Base-by-base conservation (phyloP, 2,797 vertebrate genomes). In the Microcaecilia unicolor region DNA sequence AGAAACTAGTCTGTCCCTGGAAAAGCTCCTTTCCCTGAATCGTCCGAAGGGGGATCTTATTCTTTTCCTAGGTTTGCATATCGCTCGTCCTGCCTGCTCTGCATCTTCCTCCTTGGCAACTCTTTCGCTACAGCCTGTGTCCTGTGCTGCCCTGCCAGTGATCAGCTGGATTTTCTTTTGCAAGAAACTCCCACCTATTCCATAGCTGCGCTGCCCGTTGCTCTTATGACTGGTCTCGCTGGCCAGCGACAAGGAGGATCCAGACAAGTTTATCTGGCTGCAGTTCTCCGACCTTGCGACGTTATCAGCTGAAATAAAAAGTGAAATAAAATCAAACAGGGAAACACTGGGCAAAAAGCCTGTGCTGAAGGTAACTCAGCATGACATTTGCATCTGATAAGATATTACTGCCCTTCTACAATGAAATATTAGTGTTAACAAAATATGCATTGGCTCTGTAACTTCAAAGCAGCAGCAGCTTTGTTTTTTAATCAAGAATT, bases 181-280 rank as follows among this genome's bases (percentile, higher is more conserved):
- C 48, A 95, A 90, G 47, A 89, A 89, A 72, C 80, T 74, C 80
- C 84, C 83, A 92, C 92, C 93, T 96, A 97, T 97, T 79, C 91
- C 89, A 7, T 88, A 91, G 74, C 80, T 89, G 55, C 68, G 80
- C 5, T 69, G 75, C 31, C 72, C 80, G 37, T 69, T 80, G 40
- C 72, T 87, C 70, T 85, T 90, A 59, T 84, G 78, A 80, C 85
- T 88, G 71, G 81, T 56, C 47, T 94, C 90, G 28, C 89, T 83
- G 63, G 90, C 87, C 31, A 92, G 82, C 2, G 91, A 87, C 1
- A 88, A 94, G 8, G 85, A 90, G 1, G 89, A 88, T 46, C 89
- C 90, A 9, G 91, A 92, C 48, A 90, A 67, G 55, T 81, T 93
- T 77, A 89, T 75, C 36, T 84, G 86, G 61, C 74, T 74, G 64